These are phyloP conservation scores for Dysidea cf. avara DNA, from an alignment of 37 sponge, comb jelly and placozoan species.

Conservation along the genomic window DNA sequence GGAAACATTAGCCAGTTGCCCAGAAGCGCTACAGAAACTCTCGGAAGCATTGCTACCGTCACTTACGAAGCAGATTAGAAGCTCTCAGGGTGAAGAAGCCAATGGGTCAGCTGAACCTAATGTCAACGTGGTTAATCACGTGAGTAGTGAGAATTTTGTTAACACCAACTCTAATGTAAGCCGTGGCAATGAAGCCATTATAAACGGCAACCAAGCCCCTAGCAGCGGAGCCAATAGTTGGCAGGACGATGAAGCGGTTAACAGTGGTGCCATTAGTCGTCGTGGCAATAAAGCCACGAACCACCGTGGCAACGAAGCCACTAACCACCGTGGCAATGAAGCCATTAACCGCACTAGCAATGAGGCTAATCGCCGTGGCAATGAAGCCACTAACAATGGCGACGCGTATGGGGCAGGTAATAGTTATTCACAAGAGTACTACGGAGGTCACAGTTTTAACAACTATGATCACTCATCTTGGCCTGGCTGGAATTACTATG, in stretches of 20 bases:
- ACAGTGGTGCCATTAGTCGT: too few relatives aligned
- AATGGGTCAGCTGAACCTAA: neutral
- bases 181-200: neutral
- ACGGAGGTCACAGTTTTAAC: neutral
- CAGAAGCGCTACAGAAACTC: neutral
- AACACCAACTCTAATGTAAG: neutral
- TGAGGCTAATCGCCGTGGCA: too few relatives aligned
- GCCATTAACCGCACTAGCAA: neutral
- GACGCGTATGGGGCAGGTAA: neutral
- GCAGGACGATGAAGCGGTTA: constrained; percentile 12
- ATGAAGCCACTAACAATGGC: neutral
- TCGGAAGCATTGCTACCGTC: neutral
- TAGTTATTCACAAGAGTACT: neutral
- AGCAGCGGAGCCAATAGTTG: constrained; percentile 13
- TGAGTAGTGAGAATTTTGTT: neutral
- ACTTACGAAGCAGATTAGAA: too few relatives aligned
- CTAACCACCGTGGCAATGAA: constrained; percentile 3
- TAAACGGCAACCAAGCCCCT: too few relatives aligned
- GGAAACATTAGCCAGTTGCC: neutral
- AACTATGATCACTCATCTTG: neutral
- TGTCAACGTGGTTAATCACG: neutral
- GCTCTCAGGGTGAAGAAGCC: neutral
- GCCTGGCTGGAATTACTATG: too few relatives aligned
- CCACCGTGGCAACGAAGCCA: constrained; percentile 23
- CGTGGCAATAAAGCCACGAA: neutral